A percentile compares a stretch with the other conserved stretches of the same genome.
Evolutionary conservation across 2,888 invertebrate species (phyloP).

Genomic region (Amphipoea oculea): DNA sequence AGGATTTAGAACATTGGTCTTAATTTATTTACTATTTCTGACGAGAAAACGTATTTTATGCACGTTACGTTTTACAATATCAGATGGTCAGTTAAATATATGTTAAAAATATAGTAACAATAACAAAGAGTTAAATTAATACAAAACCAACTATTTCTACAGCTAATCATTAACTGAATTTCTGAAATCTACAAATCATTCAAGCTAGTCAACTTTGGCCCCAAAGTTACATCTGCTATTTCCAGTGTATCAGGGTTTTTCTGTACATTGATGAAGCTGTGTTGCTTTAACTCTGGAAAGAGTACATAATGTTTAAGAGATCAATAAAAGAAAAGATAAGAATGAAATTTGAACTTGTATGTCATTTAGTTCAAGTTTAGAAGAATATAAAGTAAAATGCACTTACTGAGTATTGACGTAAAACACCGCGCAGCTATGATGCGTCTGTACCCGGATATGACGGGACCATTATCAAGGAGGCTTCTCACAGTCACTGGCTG

Average conservation of each 20-base stretch:
- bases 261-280: constrained; percentile 76
- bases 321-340: background rate
- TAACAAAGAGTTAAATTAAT: constrained; percentile 42
- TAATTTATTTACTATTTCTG: background rate
- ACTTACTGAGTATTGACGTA: constrained; percentile 83
- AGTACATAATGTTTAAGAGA: background rate
- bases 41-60: background rate
- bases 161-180: background rate
- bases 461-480: constrained; percentile 75
- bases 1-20: background rate
- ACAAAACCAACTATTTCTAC: constrained; percentile 24
- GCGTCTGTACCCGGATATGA: constrained; percentile 69
- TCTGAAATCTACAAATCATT: constrained; percentile 41
- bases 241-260: constrained; percentile 78
- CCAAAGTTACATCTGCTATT: constrained; percentile 77
- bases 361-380: background rate
- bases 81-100: background rate
- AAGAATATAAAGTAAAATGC: constrained; percentile 6
- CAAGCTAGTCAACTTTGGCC: constrained; percentile 70
- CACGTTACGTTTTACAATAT: background rate
- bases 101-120: constrained; percentile 32
- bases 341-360: background rate
- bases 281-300: constrained; percentile 82
- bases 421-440: constrained; percentile 82
- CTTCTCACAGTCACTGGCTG: constrained; percentile 69